Base-by-base conservation (phyloP, 2,113 vertebrate species). In the Mobula birostris region DNA sequence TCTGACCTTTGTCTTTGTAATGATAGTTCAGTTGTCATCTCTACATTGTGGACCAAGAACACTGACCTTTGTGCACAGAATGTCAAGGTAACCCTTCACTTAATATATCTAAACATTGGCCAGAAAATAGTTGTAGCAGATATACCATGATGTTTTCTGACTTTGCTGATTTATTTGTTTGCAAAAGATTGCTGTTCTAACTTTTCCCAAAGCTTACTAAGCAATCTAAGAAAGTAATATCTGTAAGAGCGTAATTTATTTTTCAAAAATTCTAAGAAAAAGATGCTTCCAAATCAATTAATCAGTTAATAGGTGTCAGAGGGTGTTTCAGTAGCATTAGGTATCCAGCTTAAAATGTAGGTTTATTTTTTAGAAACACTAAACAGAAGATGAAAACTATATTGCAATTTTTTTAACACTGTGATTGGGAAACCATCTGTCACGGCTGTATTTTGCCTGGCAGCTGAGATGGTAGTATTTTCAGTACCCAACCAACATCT, bases 1-100 rank as follows among this genome's bases (percentile, higher is more conserved):
- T 97, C 98, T 99, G 98, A 99, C 98, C 98, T 99, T 99, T 97
- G 96, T 97, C 98, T 97, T 97, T 98, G 98, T 98, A 97, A 98
- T 98, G 98, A 98, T 98, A 97, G 98, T 96, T 97, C 96, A 96
- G 97, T 96, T 97, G 97, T 98, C 97, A 98, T 98, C 98, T 98
- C 97, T 97, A 97, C 97, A 97, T 97, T 95, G 97, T 97, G 96
- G 97, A 97, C 97, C 97, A 97, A 96, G 97, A 97, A 97, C 97
- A 97, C 97, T 98, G 98, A 98, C 98, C 98, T 98, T 98, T 98
- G 95, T 97, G 97, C 97, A 96, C 97, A 98, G 98, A 99, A 98
- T 98, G 98, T 99, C 98, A 99, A 98, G 97, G 95, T 95, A 97
- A 97, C 97, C 97, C 97, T 97, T 97, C 97, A 98, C 97, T 98